These are phyloP conservation scores for Zeuzera pyrina DNA, from an alignment of 2,888 invertebrate genomes.

Conservation along the genomic window DNA sequence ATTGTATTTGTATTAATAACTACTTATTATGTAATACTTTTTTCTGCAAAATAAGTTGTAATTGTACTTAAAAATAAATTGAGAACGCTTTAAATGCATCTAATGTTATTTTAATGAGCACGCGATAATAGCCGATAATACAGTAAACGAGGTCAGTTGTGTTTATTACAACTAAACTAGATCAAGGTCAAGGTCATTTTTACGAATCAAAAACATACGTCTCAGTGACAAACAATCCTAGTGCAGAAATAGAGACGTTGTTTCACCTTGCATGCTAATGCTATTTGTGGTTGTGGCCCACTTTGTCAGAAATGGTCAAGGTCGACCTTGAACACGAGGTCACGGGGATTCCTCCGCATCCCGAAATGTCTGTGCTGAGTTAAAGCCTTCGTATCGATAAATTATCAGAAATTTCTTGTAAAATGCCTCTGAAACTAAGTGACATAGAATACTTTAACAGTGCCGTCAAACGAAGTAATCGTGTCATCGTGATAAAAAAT, in stretches of 20 bases:
- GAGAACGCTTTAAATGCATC: too few species aligned
- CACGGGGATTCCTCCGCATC: constrained; percentile 18
- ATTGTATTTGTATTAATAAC: too few species aligned
- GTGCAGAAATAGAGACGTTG: constrained; percentile 53
- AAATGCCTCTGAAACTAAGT: not conserved
- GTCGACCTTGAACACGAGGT: constrained; percentile 47
- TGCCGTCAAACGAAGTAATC: constrained; percentile 54
- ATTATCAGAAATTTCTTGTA: too few species aligned
- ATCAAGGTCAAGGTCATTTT: constrained; percentile 73
- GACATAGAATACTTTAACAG: not conserved
- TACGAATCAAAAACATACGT: constrained; percentile 65
- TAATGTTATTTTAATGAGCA: constrained; percentile 54
- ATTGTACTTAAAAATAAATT: too few species aligned
- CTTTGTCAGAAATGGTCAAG: constrained; percentile 62
- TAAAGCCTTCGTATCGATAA: too few species aligned
- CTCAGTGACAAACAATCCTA: constrained; percentile 50
- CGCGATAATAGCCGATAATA: constrained; percentile 59
- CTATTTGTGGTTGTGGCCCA: constrained; percentile 58
- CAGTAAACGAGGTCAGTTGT: constrained; percentile 63
- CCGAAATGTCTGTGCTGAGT: too few species aligned
- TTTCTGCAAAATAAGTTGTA: not conserved
- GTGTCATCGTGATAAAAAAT: constrained; percentile 53
- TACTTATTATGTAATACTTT: constrained; percentile 11
- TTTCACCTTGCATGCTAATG: constrained; percentile 54
- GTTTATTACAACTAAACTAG: constrained; percentile 66